Evolutionary conservation across 2,113 vertebrate species (phyloP), one percentile per base, ranked within the genome.

Genomic region (Syrmaticus mikado): DNA sequence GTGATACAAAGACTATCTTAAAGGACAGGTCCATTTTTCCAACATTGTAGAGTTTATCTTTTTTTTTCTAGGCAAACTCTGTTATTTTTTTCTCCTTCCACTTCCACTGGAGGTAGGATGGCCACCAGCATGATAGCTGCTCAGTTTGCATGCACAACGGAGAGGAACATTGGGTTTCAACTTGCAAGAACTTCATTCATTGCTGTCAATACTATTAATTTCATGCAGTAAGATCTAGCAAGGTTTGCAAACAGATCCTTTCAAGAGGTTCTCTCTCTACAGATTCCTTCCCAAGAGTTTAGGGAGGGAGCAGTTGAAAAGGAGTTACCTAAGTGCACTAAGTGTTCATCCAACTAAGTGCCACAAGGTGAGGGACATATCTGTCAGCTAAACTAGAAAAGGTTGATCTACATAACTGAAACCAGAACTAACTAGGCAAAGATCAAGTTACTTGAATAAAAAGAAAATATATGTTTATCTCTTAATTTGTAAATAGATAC

Each of bases 271-370:
- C 92, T 89, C 13, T 79, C 62, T 73, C 66, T 85, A n/a, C 24
- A 85, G 45, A 76, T 85, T 87, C 60, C 4, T 5, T 91, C 74
- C 36, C 45, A 24, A 18, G 58, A 85, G 43, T 52, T 30, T 70
- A 66, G 14, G 46, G 11, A 87, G 91, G 41, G 88, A 38, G 52
- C 15, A 58, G 76, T 27, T 30, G 3, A 68, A 70, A 74, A 53
- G 60, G 27, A 5, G 8, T 74, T 76, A 28, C 20, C 24, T 18
- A 92, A 84, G 68, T 76, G 18, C 36, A 40, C 75, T 48, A 82
- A 86, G 12, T 66, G 27, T 92, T 95, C 92, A 87, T 83, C 41
- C 82, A 85, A n/a, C 27, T 83, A 67, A 71, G 27, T 71, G 76
- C 64, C 79, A 83, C 76, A 87, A 90, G 53, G 85, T 85, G 83